Evolutionary conservation across 2,113 vertebrate genomes (phyloP), one percentile per base, ranked within the genome.

Genomic region (Canis aureus): DNA sequence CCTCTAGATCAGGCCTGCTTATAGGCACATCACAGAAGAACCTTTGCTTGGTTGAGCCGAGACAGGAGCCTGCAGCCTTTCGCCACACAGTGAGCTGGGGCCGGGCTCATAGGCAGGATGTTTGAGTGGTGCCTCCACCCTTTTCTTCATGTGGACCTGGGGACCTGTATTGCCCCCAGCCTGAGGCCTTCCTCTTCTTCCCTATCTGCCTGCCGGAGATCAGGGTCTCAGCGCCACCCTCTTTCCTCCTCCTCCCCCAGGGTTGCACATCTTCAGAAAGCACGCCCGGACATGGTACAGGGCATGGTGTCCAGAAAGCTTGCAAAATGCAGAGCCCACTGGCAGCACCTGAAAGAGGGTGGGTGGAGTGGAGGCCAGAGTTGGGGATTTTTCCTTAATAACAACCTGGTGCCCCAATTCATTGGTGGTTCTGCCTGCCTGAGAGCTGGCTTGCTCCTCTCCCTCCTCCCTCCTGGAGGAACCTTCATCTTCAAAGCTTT

Each of bases 401-500:
- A 95, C 93, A 94, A 97, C 93, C 85, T 97, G 97, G 96, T 55
- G 13, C 71, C 97, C 80, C 84, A 91, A 85, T 71, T 98, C 94
- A 78, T 29, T 88, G 93, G 93, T 38, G 3, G 93, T 55, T 95
- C 93, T 97, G 88, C 93, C 93, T 88, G 73, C 57, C 90, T 97
- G 55, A 32, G 69, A 96, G 86, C 88, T 32, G 49, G 53, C 74
- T 79, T 90, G 60, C 67, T 4, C 29, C 51, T n/a, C 49, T 57
- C 38, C 67, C 83, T 9, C 64, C 64, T 13, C 51, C 29, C 16
- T 51, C 43, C 69, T 57, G n/a, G n/a, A 88, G 91, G 43, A 97
- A 59, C 29, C 95, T 97, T 97, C 95, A 97, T 97, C 97, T 97
- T 98, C 97, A 98, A 98, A 98, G 97, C 96, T 86, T 96, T 97